Conservation (phyloP, 1,140 invertebrate genomes). For the Pantala flavescens region DNA sequence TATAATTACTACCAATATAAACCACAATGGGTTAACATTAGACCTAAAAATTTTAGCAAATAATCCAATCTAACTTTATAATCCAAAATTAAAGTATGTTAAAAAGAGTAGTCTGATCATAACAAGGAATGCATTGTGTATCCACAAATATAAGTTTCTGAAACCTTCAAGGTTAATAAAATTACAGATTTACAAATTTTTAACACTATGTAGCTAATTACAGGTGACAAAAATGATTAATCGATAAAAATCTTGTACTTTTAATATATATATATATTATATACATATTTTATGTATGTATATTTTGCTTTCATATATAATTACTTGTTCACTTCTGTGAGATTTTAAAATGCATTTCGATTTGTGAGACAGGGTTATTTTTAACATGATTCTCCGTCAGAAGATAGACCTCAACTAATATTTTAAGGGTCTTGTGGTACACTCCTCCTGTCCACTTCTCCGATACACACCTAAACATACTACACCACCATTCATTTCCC, state of each 20-base stretch:
- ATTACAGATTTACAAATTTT: conserved; percentile 10
- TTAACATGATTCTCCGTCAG: background rate
- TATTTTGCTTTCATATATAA: background rate
- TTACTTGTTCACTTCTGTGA: background rate
- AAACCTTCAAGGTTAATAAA: conserved; percentile 1
- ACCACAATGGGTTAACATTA: background rate
- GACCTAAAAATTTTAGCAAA: background rate
- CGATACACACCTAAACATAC: background rate
- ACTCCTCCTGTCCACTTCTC: background rate
- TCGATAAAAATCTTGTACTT: conserved; percentile 7
- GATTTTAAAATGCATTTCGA: conserved; percentile 4
- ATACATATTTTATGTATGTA: background rate
- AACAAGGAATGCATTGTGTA: background rate
- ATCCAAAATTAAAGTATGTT: background rate
- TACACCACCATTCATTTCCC: conserved; percentile 1
- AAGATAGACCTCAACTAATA: background rate
- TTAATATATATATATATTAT: background rate
- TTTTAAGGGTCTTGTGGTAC: background rate
- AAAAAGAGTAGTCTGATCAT: background rate
- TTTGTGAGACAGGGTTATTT: background rate
- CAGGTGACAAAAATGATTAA: conserved; percentile 3
- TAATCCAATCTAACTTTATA: conserved; percentile 11
- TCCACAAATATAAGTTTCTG: background rate
- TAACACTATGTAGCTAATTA: conserved; percentile 8
- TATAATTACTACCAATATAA: background rate